Base-by-base conservation (phyloP, 2,797 vertebrate genomes). In the Callimico goeldii region DNA sequence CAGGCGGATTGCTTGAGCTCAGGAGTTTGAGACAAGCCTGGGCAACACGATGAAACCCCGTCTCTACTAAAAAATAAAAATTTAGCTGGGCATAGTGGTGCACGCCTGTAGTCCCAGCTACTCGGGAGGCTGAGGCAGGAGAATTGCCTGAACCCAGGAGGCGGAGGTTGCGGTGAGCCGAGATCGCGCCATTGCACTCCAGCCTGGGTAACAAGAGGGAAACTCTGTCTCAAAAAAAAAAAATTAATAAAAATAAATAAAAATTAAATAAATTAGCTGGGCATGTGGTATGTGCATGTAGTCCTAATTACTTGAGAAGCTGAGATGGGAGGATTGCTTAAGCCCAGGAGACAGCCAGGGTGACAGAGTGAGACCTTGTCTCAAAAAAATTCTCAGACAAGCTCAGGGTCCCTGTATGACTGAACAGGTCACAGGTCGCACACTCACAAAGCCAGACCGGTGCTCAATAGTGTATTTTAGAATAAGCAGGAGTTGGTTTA, bases 401-500 rank as follows among this genome's bases (percentile, higher is more conserved):
- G n/a, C 64, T 2, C 33, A 79, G 72, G 39, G 14, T 26, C 41
- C 8, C 10, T 13, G 57, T 30, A n/a, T 19, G 14, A 14, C 87
- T 15, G 14, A 28, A 11, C 1, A 0, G 39, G 67, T 70, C 24
- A 7, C 61, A 1, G 30, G 73, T 70, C 6, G 2, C 52, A 6
- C 15, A 13, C 4, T 1, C 30, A 12, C 0, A 1, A 22, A 26
- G 41, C 73, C 0, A 0, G 36, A 15, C 41, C 28, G 14, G 10
- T 48, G 46, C 24, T 91, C 33, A 76, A 28, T 12, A 4, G 10
- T 41, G 4, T 20, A 39, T 58, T 57, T 82, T 7, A n/a, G 67
- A 91, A 28, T 72, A 33, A 58, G n/a, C 67, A 48, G n/a, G 50
- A 48, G 20, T 58, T 3, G 1, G 20, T 79, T 79, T n/a, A n/a